Conservation (phyloP, 2,797 vertebrate species). For the Ispidina lecontei region DNA sequence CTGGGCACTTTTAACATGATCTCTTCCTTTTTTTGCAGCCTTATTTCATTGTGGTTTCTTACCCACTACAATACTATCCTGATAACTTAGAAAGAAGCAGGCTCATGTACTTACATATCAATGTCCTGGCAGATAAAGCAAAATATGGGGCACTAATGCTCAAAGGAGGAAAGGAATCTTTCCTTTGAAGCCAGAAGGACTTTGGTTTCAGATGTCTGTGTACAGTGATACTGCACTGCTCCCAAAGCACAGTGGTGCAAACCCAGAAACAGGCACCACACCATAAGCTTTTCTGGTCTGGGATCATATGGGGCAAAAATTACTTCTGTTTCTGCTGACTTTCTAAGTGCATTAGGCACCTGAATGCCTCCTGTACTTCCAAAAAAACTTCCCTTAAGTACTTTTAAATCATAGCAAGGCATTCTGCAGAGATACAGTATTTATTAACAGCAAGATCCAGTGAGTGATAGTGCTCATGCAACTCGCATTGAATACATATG, state of each 20-base stretch:
- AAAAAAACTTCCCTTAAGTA: not conserved
- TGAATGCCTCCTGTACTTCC: not conserved
- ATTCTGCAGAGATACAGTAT: not conserved
- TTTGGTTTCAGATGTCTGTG: not conserved
- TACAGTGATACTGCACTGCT: not conserved
- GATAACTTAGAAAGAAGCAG: not conserved
- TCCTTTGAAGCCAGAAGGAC: not conserved
- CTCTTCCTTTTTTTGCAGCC: not conserved
- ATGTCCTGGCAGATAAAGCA: not conserved
- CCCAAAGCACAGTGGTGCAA: not conserved
- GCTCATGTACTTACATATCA: not conserved
- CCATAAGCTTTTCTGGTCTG: not conserved
- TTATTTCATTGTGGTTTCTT: not conserved
- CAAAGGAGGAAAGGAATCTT: not conserved
- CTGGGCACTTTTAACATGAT: not conserved
- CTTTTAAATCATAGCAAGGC: not conserved
- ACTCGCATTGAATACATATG: not conserved
- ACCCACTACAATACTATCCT: not conserved
- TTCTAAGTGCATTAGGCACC: not conserved
- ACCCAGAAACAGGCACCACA: not conserved
- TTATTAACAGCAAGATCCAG: not conserved
- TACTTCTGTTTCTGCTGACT: not conserved
- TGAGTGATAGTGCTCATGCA: not conserved
- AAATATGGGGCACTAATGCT: not conserved
- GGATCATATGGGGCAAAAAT: not conserved